Conservation (phyloP, 2,888 invertebrate species). For the Lasioglossum zephyrum region DNA sequence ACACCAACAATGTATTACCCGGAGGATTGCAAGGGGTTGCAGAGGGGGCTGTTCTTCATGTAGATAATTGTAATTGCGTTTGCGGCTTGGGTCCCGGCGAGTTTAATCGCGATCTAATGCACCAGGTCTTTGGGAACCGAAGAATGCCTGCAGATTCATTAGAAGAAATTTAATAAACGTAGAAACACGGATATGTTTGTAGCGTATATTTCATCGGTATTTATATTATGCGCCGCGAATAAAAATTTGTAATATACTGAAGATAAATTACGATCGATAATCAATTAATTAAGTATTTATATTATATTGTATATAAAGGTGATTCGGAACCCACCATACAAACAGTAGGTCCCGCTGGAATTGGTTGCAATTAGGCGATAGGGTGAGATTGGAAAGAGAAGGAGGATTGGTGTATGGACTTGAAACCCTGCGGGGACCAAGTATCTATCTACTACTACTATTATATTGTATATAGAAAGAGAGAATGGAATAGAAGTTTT, state of each 20-base stretch:
- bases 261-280: too few relatives aligned
- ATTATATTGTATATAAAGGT: neutral
- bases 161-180: neutral
- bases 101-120: constrained; percentile 2
- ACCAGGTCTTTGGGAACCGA: neutral
- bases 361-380: too few relatives aligned
- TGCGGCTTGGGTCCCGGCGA: neutral
- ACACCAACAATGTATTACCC: constrained; percentile 28
- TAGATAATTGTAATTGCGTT: constrained; percentile 22
- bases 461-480: neutral
- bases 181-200: neutral
- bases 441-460: too few relatives aligned
- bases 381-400: too few relatives aligned
- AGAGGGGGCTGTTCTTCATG: neutral
- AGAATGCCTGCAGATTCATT: neutral
- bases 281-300: too few relatives aligned
- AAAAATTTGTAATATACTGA: too few relatives aligned
- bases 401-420: too few relatives aligned
- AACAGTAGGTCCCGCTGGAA: too few relatives aligned
- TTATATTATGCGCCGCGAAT: neutral
- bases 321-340: too few relatives aligned
- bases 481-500: neutral
- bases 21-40: neutral
- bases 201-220: neutral
- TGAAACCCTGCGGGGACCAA: too few relatives aligned